These are phyloP conservation scores for Opisthograptis luteolata DNA, from an alignment of 2,888 invertebrate genomes.

Conservation along the genomic window DNA sequence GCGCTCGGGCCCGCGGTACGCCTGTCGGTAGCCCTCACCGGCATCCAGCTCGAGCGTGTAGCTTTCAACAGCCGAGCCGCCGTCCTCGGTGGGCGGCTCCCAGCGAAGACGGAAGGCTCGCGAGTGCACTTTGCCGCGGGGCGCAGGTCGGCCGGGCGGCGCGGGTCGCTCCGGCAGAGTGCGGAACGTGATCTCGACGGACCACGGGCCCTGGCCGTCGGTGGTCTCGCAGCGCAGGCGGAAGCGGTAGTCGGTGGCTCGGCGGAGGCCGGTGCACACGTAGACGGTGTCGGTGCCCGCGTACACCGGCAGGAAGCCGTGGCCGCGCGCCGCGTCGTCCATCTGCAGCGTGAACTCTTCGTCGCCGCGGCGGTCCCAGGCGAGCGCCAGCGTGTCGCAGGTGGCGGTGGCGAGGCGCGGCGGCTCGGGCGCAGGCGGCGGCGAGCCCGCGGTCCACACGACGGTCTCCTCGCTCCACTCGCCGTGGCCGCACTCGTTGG, in stretches of 20 bases:
- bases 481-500: constrained; percentile 91
- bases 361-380: constrained; percentile 91
- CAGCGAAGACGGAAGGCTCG: constrained; percentile 92
- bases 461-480: constrained; percentile 88
- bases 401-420: constrained; percentile 87
- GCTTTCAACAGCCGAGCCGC: constrained; percentile 88
- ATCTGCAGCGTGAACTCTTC: constrained; percentile 93
- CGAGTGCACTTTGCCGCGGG: constrained; percentile 93
- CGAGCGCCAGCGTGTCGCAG: constrained; percentile 86
- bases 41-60: constrained; percentile 89
- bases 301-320: constrained; percentile 92
- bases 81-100: constrained; percentile 91
- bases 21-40: constrained; percentile 88
- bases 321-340: constrained; percentile 87
- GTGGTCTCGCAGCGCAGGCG: constrained; percentile 92
- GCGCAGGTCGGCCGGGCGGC: constrained; percentile 89
- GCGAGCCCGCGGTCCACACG: constrained; percentile 91
- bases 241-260: constrained; percentile 93
- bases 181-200: constrained; percentile 89
- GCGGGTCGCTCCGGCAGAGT: constrained; percentile 92
- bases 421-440: constrained; percentile 91
- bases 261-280: constrained; percentile 87
- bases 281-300: constrained; percentile 89
- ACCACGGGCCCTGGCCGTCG: constrained; percentile 93
- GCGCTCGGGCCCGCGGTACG: constrained; percentile 90